Evolutionary conservation across 1,140 invertebrate species (phyloP).

Genomic region (Prorops nasuta): DNA sequence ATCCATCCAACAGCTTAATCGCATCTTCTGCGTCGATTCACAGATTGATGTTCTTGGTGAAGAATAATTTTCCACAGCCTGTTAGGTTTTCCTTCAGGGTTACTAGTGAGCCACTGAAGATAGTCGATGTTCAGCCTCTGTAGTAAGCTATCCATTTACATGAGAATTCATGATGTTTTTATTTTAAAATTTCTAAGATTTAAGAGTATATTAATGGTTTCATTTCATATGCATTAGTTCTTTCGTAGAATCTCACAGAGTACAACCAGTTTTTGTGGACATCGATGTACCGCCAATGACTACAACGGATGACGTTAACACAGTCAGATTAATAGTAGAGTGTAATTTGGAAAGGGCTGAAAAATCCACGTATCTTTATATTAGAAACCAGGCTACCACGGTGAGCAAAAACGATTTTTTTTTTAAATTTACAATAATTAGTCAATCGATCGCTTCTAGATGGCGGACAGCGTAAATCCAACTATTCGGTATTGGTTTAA

Average conservation of each 20-base stretch:
- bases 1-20: constrained; percentile 29
- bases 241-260: not conserved
- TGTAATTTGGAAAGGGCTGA: constrained; percentile 38
- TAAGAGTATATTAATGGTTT: too few relatives aligned
- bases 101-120: constrained; percentile 20
- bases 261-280: constrained; percentile 57
- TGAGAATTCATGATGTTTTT: too few relatives aligned
- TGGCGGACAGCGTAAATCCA: constrained; percentile 49
- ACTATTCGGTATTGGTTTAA: constrained; percentile 57
- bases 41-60: constrained; percentile 34
- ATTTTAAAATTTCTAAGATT: not conserved
- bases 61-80: constrained; percentile 30
- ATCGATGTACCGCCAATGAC: constrained; percentile 52
- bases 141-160: constrained; percentile 10
- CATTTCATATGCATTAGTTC: constrained; percentile 4
- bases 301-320: constrained; percentile 55
- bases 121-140: constrained; percentile 9
- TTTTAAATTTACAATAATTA: constrained; percentile 5
- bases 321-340: constrained; percentile 55
- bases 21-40: constrained; percentile 25
- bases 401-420: constrained; percentile 22
- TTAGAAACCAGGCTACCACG: constrained; percentile 29
- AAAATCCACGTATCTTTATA: constrained; percentile 54
- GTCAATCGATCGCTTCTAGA: constrained; percentile 1
- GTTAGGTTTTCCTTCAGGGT: constrained; percentile 23